Conservation (phyloP, 1,140 invertebrate genomes). For the Wasmannia auropunctata region DNA sequence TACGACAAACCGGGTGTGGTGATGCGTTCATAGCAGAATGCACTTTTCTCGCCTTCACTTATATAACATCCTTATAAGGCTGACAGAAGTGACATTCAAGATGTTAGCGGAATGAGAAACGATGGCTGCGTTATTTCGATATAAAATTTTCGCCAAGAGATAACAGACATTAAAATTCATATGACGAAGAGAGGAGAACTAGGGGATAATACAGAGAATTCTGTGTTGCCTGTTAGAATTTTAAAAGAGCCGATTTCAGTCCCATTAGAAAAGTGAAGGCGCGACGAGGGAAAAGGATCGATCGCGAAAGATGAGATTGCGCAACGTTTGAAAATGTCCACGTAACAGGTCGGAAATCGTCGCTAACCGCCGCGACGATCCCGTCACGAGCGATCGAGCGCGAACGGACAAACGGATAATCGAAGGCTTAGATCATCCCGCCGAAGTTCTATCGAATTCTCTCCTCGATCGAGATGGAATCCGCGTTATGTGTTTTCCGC, state of each 20-base stretch:
- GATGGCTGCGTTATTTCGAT: not conserved
- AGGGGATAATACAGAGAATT: not conserved
- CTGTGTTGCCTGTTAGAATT: not conserved
- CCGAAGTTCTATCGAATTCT: conserved; percentile 7
- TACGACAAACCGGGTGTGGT: conserved; percentile 37
- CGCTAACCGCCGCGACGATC: conserved; percentile 48
- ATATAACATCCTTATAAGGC: not conserved
- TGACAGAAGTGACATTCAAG: not conserved
- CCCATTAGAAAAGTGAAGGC: conserved; percentile 6
- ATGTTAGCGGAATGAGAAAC: not conserved
- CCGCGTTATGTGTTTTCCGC: not conserved
- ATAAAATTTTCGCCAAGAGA: not conserved
- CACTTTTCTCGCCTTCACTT: conserved; percentile 45
- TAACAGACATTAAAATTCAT: not conserved
- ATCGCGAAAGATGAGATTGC: conserved; percentile 40
- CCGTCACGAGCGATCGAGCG: conserved; percentile 64
- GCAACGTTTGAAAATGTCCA: conserved; percentile 62
- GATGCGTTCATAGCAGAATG: conserved; percentile 48
- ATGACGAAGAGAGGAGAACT: not conserved
- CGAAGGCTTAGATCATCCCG: conserved; percentile 32
- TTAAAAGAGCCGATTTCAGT: not conserved
- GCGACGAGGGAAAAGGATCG: not conserved
- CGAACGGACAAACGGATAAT: conserved; percentile 64
- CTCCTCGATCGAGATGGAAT: not conserved
- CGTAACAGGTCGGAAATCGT: conserved; percentile 63